These are phyloP conservation scores for Montipora capitata DNA, from an alignment of 92 coral and sea anemone species.

Conservation along the genomic window DNA sequence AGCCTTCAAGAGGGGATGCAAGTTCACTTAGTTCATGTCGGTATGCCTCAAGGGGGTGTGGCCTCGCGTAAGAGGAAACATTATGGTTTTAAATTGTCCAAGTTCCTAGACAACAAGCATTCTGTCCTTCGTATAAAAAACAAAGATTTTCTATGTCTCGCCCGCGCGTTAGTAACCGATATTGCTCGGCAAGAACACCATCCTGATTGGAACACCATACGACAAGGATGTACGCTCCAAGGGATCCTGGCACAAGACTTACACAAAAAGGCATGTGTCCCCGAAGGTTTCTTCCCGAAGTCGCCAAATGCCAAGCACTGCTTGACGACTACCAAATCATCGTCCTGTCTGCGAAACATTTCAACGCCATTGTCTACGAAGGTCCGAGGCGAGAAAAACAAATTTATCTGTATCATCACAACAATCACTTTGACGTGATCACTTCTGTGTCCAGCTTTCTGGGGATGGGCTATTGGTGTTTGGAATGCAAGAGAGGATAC, in stretches of 20 bases:
- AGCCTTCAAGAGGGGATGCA: neutral
- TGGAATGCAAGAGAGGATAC: slow-evolving; percentile 62
- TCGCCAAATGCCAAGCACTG: slow-evolving; percentile 34
- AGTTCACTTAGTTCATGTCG: neutral
- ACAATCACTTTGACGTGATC: slow-evolving; percentile 74
- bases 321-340: slow-evolving; percentile 47
- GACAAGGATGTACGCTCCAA: no score
- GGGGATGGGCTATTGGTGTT: slow-evolving; percentile 46
- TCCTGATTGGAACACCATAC: slow-evolving; percentile 13
- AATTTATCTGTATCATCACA: slow-evolving; percentile 48
- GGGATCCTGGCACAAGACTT: no score
- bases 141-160: slow-evolving; percentile 33
- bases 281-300: no score
- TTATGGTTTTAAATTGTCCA: neutral
- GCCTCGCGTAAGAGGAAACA: no score
- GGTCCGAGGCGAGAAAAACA: slow-evolving; percentile 63
- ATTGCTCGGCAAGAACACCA: slow-evolving; percentile 42
- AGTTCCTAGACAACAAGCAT: neutral
- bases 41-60: neutral
- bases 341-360: slow-evolving; percentile 43
- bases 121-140: slow-evolving; percentile 45
- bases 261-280: no score
- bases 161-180: slow-evolving; percentile 63
- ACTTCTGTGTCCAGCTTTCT: slow-evolving; percentile 69
- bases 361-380: slow-evolving; percentile 63